Evolutionary conservation across 64 coral and sea anemone species (phyloP), one percentile per base, ranked within the genome.

Genomic region (Pocillopora damicornis): DNA sequence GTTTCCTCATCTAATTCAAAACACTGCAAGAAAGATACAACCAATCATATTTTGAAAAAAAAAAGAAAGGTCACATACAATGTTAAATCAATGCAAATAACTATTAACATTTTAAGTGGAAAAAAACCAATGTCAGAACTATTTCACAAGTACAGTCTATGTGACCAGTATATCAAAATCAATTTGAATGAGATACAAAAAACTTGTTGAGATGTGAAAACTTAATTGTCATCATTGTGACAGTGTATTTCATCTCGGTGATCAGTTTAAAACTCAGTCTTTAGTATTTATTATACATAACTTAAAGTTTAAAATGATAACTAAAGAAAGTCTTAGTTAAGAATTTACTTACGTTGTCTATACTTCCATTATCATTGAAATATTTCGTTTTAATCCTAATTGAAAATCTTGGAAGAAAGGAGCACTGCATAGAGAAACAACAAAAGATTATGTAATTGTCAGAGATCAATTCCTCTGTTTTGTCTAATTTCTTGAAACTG

Each of bases 361-460:
- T 95, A 86, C 87, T 86, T 35, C 97, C 97, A 92, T 99, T 99
- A 45, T 99, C 90, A 88, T 95, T 92, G 62, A 92, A 88, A 88
- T 99, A 99, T 73, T 79, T 95, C 78, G 97, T 99, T 91, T 90
- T 91, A 88, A 99, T 99, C 81, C 69, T 89, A 57, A 99, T 94
- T 65, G 97, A 95, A 89, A 99, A 95, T 86, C 97, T 90, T 95
- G 97, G 97, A 73, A 99, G 75, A 91, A 99, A 99, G 20, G 97
- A 99, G 76, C 97, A 99, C 97, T 99, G 86, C 13, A 93, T 90
- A 10, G 36, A 11, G 68, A 80, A 86, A 88, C 45, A 64, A 86
- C 17, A 14, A 2, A 68, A 38, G 38, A 30, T 61, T 61, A 17
- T 35, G 45, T 61, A 67, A 15, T 42, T 63, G 16, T 76, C 61